A percentile compares a stretch with the other conserved stretches of the same genome.
These are phyloP conservation scores for Percina caprodes DNA, from an alignment of 2,113 vertebrate species.

Conservation along the genomic window DNA sequence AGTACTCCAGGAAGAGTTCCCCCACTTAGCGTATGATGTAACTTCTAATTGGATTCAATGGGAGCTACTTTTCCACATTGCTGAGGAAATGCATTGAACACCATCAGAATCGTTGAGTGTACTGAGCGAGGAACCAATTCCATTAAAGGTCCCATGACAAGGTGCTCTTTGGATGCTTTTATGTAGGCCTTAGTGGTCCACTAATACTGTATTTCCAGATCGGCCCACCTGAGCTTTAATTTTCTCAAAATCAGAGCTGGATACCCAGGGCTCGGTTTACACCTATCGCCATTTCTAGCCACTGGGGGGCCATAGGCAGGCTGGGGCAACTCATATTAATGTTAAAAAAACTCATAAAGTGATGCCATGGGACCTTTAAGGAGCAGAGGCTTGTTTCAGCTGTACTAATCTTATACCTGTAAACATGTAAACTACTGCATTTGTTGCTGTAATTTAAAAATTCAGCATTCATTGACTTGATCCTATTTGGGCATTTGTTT, in stretches of 20 bases:
- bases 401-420: slow-evolving; percentile 18
- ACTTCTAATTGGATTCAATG: background rate
- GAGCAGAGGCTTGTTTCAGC: slow-evolving; percentile 22
- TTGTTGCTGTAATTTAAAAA: slow-evolving; percentile 22
- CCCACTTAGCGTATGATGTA: background rate
- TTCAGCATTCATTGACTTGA: slow-evolving; percentile 17
- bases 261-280: no score
- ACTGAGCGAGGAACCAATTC: background rate
- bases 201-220: no score
- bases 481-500: slow-evolving; percentile 32
- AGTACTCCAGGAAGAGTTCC: background rate
- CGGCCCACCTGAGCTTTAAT: no score
- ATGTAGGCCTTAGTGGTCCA: no score
- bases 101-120: background rate
- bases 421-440: slow-evolving; percentile 42
- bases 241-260: no score
- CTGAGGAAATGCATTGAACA: background rate
- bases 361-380: background rate
- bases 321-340: no score
- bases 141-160: background rate
- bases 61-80: background rate
- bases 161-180: no score
- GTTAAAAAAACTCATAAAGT: no score
- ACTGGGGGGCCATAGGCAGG: no score
- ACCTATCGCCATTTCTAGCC: no score